These are phyloP conservation scores for Drosophila helvetica DNA, from an alignment of 2,888 invertebrate species.

Conservation along the genomic window DNA sequence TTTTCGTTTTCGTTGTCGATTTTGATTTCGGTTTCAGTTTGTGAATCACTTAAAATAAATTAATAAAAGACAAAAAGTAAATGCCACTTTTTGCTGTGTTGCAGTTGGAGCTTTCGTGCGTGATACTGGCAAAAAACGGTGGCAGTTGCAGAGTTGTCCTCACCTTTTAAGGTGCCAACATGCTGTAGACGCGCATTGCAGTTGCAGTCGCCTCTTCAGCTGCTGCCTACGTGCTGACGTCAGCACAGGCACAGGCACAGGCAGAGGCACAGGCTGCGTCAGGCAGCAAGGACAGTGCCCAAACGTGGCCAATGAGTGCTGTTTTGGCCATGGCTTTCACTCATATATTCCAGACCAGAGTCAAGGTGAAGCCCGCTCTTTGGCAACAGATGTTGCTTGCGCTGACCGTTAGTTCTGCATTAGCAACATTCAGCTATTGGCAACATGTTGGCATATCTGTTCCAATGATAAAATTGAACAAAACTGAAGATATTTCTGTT, in stretches of 20 bases:
- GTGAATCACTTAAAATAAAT: conserved; percentile 79
- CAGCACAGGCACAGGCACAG: conserved; percentile 14
- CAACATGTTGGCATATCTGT: neutral
- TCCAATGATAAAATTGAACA: neutral
- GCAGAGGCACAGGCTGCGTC: neutral
- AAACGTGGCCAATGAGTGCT: conserved; percentile 30
- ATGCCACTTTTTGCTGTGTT: conserved; percentile 31
- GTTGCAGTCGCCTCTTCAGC: conserved; percentile 43
- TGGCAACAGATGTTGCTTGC: conserved; percentile 23
- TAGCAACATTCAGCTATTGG: neutral
- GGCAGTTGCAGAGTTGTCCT: conserved; percentile 44
- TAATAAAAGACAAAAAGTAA: conserved; percentile 57
- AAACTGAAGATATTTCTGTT: neutral
- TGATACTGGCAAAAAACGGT: conserved; percentile 15
- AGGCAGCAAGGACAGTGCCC: conserved; percentile 56
- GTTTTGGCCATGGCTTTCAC: conserved; percentile 53
- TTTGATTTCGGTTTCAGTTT: conserved; percentile 36
- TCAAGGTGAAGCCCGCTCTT: conserved; percentile 16
- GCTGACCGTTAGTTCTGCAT: conserved; percentile 9
- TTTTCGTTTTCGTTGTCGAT: conserved; percentile 40
- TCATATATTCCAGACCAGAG: conserved; percentile 6
- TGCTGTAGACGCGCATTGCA: conserved; percentile 49
- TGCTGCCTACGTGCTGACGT: conserved; percentile 53
- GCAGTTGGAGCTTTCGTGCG: conserved; percentile 24
- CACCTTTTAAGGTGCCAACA: conserved; percentile 67